phyloP scores from a whole-genome alignment of 2,113 vertebrate genomes.

The Microcebus lehilahytsara region DNA sequence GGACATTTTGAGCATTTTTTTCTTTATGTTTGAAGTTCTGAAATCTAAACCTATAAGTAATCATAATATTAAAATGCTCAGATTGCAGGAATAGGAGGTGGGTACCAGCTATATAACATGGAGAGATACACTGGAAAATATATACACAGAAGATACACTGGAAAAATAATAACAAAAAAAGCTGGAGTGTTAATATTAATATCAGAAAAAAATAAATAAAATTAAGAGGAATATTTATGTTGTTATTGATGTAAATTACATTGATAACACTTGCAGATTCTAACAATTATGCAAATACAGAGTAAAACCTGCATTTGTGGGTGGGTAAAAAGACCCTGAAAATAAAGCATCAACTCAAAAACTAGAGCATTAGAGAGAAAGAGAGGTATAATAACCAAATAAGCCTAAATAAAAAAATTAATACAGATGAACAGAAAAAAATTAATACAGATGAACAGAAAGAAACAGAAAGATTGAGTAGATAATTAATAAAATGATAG shows the following conservation, averaged over 20 bases:
- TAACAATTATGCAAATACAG: background rate
- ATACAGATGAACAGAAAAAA: background rate
- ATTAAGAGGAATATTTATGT: background rate
- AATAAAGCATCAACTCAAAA: background rate
- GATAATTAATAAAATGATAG: conserved; percentile 30
- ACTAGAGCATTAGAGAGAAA: background rate
- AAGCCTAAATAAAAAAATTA: background rate
- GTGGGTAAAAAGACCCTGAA: background rate
- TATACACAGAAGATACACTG: background rate
- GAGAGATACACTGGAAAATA: background rate
- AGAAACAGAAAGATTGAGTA: conserved; percentile 14
- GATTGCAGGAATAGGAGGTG: background rate
- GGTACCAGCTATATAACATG: background rate
- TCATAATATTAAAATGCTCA: background rate
- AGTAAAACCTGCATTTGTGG: background rate
- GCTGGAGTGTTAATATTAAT: background rate
- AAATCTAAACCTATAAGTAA: background rate
- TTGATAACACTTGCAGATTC: background rate
- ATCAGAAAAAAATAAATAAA: background rate
- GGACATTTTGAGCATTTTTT: background rate
- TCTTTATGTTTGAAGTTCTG: background rate
- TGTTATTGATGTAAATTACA: background rate
- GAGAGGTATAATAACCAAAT: background rate
- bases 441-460: background rate
- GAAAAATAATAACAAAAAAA: background rate